Percentiles rank a stretch among this genome's conserved stretches.
Conservation (phyloP, 2,113 vertebrate species). For the Clarias macrocephalus region DNA sequence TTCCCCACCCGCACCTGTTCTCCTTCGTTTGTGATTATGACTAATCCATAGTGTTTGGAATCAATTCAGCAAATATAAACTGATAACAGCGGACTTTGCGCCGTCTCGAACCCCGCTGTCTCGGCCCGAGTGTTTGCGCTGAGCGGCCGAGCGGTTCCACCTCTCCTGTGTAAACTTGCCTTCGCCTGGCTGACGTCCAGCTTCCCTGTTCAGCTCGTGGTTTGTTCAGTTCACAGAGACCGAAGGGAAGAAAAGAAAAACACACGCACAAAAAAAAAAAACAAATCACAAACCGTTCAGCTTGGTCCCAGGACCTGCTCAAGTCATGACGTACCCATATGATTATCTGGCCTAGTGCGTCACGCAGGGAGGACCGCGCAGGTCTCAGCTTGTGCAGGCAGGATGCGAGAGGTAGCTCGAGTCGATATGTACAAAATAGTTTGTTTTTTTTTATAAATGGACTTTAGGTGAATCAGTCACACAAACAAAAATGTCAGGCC, state of each 20-base stretch:
- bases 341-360: conserved; percentile 39
- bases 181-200: conserved; percentile 24
- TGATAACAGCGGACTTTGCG: not conserved
- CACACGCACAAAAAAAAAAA: not conserved
- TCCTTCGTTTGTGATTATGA: not conserved
- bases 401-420: not conserved
- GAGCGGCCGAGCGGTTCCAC: conserved; percentile 22
- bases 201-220: conserved; percentile 6
- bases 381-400: conserved; percentile 37
- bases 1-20: not conserved
- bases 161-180: conserved; percentile 52
- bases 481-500: not conserved
- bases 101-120: not conserved
- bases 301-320: conserved; percentile 26
- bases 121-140: conserved; percentile 9
- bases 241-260: not conserved
- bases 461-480: not conserved
- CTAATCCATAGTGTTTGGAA: not conserved
- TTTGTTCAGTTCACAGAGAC: conserved; percentile 35
- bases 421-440: not conserved
- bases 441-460: too few species aligned
- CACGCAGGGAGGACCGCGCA: conserved; percentile 28
- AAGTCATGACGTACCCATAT: conserved; percentile 40
- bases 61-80: not conserved
- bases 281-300: conserved; percentile 3